Base-by-base conservation (phyloP, 2,888 invertebrate species). In the Tetragonula carbonaria region DNA sequence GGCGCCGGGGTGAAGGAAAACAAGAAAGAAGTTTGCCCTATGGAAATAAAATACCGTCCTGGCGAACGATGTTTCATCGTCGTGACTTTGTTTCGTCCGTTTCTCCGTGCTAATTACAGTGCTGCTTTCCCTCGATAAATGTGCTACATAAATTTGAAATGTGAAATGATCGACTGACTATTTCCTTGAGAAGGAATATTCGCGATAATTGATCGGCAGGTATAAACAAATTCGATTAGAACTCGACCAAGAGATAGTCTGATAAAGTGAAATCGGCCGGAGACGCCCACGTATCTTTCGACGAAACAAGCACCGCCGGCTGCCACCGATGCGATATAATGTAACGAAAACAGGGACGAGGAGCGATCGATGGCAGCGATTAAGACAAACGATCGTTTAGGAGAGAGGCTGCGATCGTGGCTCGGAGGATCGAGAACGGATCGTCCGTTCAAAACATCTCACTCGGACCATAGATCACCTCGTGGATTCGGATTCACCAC, bases 401-500 rank as follows among this genome's bases (percentile, higher is more conserved):
- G 84, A 92, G 88, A 90, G 89, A 88, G 86, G 85, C 85, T 84
- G 86, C 85, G 87, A 87, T 88, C 90, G 85, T 85, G 78, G 86
- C 66, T 86, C 78, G 86, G 87, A 91, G 90, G 92, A 93, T 93
- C 92, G 92, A 88, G 91, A 91, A 94, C 92, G 90, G 92, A 94
- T 94, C 91, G 91, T 91, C 93, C 93, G 88, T 87, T 94, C 94
- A 93, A 92, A 94, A 94, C 93, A 93, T 94, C 93, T 94, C 94
- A 94, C 94, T 94, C 92, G 92, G 86, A 62, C 92, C 90, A 93
- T 94, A 94, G 93, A 94, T 94, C 93, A 94, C 84, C 65, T 79
- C 87, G 85, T 85, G 87, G 80, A 86, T 87, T 88, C 85, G 87
- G 87, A 89, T 90, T 80, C 88, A 84, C 84, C 90, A 83, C 91